phyloP scores from a whole-genome alignment of 2,888 invertebrate species.

The Xylophagus ater region DNA sequence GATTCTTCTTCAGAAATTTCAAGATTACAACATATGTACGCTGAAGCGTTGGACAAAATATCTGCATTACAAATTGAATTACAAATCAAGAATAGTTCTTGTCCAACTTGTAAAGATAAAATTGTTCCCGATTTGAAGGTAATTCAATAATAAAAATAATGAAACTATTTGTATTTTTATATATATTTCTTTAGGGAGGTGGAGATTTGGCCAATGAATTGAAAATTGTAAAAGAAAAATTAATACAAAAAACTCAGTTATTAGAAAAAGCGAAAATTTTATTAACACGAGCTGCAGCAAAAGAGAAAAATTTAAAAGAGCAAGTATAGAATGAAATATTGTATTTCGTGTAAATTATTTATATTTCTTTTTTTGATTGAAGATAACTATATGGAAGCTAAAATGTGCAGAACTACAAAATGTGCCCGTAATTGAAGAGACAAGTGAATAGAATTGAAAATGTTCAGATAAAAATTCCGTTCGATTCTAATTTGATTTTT shows the following conservation, averaged over 20 bases:
- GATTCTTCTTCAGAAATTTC: constrained; percentile 20
- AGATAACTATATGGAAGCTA: constrained; percentile 33
- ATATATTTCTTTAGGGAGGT: background rate
- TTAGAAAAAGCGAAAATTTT: constrained; percentile 53
- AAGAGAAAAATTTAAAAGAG: constrained; percentile 51
- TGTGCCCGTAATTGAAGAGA: constrained; percentile 40
- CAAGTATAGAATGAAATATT: constrained; percentile 36
- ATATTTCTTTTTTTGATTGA: constrained; percentile 1
- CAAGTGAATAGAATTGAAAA: constrained; percentile 40
- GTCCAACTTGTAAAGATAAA: constrained; percentile 7
- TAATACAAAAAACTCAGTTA: constrained; percentile 48
- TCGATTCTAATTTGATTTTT: too few relatives aligned
- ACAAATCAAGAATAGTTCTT: constrained; percentile 25
- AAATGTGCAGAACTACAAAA: constrained; percentile 39
- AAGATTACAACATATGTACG: constrained; percentile 29
- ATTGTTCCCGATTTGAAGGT: constrained; percentile 8
- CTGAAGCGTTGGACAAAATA: constrained; percentile 31
- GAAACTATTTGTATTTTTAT: background rate
- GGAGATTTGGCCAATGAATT: constrained; percentile 35
- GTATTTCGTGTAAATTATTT: background rate
- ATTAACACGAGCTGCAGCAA: constrained; percentile 50
- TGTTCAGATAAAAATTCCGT: too few relatives aligned
- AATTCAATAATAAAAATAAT: background rate
- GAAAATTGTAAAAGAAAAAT: constrained; percentile 43
- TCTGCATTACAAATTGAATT: constrained; percentile 30